Conservation (phyloP, 2,797 vertebrate species). For the Rhinophrynus dorsalis region DNA sequence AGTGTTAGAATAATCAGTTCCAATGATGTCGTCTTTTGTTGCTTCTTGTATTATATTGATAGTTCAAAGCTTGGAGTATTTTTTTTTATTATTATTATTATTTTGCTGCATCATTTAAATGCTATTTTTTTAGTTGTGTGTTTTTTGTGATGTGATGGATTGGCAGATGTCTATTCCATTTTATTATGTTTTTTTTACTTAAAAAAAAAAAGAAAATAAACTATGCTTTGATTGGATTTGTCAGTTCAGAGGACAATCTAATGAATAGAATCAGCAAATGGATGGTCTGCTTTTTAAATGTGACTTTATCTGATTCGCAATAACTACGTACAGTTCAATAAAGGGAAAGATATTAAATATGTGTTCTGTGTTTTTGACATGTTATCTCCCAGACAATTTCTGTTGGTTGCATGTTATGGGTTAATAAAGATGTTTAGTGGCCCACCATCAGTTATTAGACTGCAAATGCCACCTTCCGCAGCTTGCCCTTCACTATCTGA, state of each 20-base stretch:
- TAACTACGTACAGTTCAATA: slow-evolving; percentile 95
- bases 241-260: slow-evolving; percentile 95
- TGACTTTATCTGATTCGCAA: slow-evolving; percentile 97
- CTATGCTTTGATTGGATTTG: slow-evolving; percentile 97
- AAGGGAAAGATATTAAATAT: slow-evolving; percentile 79
- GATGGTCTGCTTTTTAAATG: slow-evolving; percentile 98
- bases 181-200: slow-evolving; percentile 94
- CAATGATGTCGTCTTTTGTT: slow-evolving; percentile 85
- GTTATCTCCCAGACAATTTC: slow-evolving; percentile 30
- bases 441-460: no score
- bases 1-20: slow-evolving; percentile 88
- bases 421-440: no score
- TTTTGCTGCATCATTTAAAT: slow-evolving; percentile 75
- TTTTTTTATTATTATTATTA: no score
- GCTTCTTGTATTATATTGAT: slow-evolving; percentile 91
- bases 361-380: slow-evolving; percentile 61
- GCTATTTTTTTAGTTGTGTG: slow-evolving; percentile 89
- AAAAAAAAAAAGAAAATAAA: slow-evolving; percentile 76
- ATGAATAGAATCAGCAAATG: slow-evolving; percentile 92
- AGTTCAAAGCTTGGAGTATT: slow-evolving; percentile 80
- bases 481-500: no score
- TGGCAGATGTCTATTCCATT: slow-evolving; percentile 88
- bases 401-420: no score
- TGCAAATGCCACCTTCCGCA: no score
- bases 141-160: slow-evolving; percentile 94